A percentile compares a stretch with the other conserved stretches of the same genome.
phyloP scores from a whole-genome alignment of 2,797 vertebrate genomes.

The Semotilus atromaculatus region DNA sequence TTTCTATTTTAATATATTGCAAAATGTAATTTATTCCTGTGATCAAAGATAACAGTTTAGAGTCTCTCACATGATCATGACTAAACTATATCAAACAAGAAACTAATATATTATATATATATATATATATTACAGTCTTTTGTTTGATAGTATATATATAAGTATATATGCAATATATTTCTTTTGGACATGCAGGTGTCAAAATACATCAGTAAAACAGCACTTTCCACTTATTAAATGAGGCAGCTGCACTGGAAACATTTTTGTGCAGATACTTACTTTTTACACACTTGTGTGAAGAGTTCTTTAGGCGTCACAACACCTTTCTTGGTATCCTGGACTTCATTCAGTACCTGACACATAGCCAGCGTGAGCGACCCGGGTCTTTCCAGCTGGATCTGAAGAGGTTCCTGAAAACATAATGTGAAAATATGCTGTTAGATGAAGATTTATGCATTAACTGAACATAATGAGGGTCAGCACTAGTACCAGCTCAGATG shows the following conservation, averaged over 20 bases:
- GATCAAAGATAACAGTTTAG: no score
- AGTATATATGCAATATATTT: background rate
- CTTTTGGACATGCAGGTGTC: background rate
- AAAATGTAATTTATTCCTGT: no score
- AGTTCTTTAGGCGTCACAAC: slow-evolving; percentile 90
- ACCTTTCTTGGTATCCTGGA: slow-evolving; percentile 87
- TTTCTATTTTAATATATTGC: no score
- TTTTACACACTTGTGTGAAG: slow-evolving; percentile 97
- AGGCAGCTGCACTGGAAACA: background rate
- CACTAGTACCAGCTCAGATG: slow-evolving; percentile 70
- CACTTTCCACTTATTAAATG: background rate
- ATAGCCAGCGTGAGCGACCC: slow-evolving; percentile 92
- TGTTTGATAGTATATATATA: no score
- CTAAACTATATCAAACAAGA: background rate
- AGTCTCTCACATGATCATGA: no score
- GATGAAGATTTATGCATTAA: background rate
- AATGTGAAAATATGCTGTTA: background rate
- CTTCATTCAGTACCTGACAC: slow-evolving; percentile 90
- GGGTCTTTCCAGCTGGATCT: slow-evolving; percentile 83
- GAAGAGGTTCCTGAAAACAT: slow-evolving; percentile 81
- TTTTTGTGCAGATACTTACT: slow-evolving; percentile 79
- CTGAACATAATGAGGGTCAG: background rate
- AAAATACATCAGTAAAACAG: background rate
- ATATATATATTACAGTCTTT: no score
- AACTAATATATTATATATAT: no score